Evolutionary conservation across 1,140 invertebrate species (phyloP).

Genomic region (Spodoptera litura): DNA sequence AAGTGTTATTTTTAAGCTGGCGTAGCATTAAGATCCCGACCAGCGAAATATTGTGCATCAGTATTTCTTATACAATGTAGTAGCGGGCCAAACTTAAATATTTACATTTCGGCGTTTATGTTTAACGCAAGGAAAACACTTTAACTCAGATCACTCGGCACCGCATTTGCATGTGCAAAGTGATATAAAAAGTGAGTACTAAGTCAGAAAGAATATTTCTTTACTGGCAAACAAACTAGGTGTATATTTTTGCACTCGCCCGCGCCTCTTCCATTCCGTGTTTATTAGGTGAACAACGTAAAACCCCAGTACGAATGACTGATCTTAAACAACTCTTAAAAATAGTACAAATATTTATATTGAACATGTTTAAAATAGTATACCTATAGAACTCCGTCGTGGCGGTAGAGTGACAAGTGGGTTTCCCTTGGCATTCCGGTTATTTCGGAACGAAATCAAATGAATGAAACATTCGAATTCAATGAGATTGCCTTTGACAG

Average conservation of each 20-base stretch:
- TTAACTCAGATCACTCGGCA: conserved; percentile 16
- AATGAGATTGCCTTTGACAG: no score
- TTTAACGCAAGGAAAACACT: conserved; percentile 17
- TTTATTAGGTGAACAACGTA: conserved; percentile 6
- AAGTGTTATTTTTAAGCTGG: conserved; percentile 9
- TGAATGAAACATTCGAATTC: neutral
- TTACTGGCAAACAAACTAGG: conserved; percentile 4
- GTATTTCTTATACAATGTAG: conserved; percentile 16
- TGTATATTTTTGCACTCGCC: conserved; percentile 1
- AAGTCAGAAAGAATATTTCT: conserved; percentile 7
- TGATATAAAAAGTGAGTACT: conserved; percentile 31
- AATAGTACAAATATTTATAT: conserved; percentile 5
- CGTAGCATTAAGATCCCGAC: neutral
- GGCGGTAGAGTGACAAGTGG: neutral
- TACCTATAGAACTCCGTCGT: neutral
- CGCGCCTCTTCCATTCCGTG: neutral
- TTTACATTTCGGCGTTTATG: conserved; percentile 24
- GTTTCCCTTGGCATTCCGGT: neutral
- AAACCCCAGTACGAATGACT: neutral
- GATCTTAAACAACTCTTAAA: neutral
- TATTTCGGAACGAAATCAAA: neutral
- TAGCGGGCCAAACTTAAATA: conserved; percentile 24
- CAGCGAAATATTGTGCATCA: conserved; percentile 7
- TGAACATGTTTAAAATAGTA: neutral
- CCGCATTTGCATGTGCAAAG: conserved; percentile 34